These are phyloP conservation scores for Struthio camelus DNA, from an alignment of 2,113 vertebrate genomes.

Conservation along the genomic window DNA sequence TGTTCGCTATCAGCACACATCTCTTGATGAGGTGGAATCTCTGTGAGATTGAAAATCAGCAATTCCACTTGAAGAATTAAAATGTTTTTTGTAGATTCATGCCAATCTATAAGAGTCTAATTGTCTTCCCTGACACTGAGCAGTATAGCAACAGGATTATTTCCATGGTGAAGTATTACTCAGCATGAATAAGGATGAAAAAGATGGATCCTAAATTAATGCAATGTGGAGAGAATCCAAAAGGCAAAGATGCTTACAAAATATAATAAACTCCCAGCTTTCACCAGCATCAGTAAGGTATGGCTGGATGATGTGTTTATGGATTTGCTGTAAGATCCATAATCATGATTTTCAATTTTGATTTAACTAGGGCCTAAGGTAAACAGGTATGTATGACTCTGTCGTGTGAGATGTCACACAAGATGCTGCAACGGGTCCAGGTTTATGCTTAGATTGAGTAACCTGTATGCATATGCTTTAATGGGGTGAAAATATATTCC, in stretches of 20 bases:
- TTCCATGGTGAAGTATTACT: neutral
- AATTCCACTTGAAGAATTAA: neutral
- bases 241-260: neutral
- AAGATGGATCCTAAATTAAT: neutral
- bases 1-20: neutral
- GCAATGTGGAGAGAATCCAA: neutral
- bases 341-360: neutral
- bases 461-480: neutral
- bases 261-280: neutral
- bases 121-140: neutral
- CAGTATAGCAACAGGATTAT: neutral
- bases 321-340: neutral
- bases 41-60: neutral
- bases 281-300: neutral
- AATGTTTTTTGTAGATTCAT: neutral
- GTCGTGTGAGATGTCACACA: neutral
- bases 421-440: neutral
- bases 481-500: neutral
- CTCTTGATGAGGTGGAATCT: neutral
- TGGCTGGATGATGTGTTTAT: neutral
- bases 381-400: neutral
- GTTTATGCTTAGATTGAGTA: neutral
- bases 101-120: neutral
- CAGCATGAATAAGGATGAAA: neutral
- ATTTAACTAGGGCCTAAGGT: neutral